Conservation (phyloP, 1,140 invertebrate species). For the Heliconius hewitsoni region DNA sequence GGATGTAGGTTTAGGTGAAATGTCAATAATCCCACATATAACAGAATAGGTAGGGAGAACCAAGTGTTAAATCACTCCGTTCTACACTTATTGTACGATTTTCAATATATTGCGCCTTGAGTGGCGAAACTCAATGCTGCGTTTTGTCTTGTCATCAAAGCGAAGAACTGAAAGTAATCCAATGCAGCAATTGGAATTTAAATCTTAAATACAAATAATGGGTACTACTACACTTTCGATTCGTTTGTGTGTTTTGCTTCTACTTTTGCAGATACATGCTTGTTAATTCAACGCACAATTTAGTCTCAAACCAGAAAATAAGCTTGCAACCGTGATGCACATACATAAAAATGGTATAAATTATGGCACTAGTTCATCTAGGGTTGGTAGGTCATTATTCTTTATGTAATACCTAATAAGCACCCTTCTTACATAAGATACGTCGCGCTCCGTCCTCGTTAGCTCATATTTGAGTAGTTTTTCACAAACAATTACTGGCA, state of each 20-base stretch:
- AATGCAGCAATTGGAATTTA: no score
- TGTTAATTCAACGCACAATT: background rate
- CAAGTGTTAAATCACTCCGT: no score
- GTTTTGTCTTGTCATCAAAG: no score
- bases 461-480: constrained; percentile 6
- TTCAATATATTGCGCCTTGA: no score
- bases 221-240: no score
- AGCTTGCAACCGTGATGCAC: background rate
- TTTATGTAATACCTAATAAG: background rate
- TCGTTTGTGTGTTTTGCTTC: background rate
- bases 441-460: background rate
- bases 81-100: background rate
- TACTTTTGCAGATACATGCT: background rate
- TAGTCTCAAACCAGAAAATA: background rate
- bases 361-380: background rate
- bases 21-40: background rate
- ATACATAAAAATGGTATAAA: background rate
- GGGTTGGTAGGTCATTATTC: no score
- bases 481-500: constrained; percentile 3
- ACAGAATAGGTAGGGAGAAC: no score
- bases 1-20: background rate
- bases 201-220: no score
- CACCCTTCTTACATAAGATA: background rate
- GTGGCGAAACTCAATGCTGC: no score
- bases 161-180: no score